Conservation (phyloP, 2,113 vertebrate genomes). For the Lophius piscatorius region DNA sequence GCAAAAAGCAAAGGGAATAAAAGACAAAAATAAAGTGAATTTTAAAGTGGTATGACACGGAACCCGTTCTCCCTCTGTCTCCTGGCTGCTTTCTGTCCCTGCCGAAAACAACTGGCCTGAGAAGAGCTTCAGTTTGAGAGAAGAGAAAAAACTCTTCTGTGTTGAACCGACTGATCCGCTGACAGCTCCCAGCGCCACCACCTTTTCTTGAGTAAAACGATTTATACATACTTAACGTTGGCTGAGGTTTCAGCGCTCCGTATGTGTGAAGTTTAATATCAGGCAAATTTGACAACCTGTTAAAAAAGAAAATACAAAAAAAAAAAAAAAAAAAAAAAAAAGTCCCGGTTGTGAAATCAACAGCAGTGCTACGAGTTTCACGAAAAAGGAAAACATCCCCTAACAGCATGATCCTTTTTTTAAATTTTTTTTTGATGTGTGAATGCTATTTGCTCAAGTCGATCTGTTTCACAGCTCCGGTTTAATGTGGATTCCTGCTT, state of each 20-base stretch:
- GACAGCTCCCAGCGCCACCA: slow-evolving; percentile 85
- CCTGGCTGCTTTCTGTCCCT: slow-evolving; percentile 15
- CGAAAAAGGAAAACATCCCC: slow-evolving; percentile 68
- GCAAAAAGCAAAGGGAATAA: too few species aligned
- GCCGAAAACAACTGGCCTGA: slow-evolving; percentile 88
- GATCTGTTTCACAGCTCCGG: slow-evolving; percentile 48
- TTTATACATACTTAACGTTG: slow-evolving; percentile 89
- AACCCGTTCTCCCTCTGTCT: slow-evolving; percentile 34
- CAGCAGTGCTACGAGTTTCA: slow-evolving; percentile 64
- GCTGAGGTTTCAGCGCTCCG: slow-evolving; percentile 85
- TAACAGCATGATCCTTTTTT: slow-evolving; percentile 50
- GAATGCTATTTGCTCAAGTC: slow-evolving; percentile 54
- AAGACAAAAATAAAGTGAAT: too few species aligned
- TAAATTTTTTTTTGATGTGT: slow-evolving; percentile 2
- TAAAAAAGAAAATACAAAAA: slow-evolving; percentile 64
- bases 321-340: slow-evolving; percentile 51
- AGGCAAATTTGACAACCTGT: slow-evolving; percentile 67
- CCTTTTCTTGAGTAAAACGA: slow-evolving; percentile 84
- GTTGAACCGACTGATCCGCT: slow-evolving; percentile 87
- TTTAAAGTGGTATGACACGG: too few species aligned
- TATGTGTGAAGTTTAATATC: slow-evolving; percentile 75
- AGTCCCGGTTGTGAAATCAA: slow-evolving; percentile 65
- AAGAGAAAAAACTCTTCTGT: slow-evolving; percentile 83
- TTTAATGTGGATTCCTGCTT: slow-evolving; percentile 38
- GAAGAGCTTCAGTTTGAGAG: slow-evolving; percentile 85